Base-by-base conservation (phyloP, 2,888 invertebrate species). In the Aporophyla lueneburgensis region DNA sequence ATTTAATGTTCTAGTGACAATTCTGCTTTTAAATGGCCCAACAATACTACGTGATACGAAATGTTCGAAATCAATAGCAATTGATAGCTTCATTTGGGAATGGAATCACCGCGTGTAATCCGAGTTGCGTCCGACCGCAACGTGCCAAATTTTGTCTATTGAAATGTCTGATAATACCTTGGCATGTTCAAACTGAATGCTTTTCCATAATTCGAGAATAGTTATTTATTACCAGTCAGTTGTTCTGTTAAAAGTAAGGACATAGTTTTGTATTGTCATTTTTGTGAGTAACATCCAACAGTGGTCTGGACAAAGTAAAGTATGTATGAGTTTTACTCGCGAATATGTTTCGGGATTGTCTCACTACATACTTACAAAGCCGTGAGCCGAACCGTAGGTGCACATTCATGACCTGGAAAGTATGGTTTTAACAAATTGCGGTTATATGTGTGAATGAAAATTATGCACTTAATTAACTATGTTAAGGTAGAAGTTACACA, bases 21-120 rank as follows among this genome's bases (percentile, higher is more conserved):
- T 68, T 46, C 33, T 27, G 71, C 21, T 54, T 72, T 71, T 71
- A 71, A 71, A 76, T 62, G 56, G 56, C 65, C 33, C 66, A 74
- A 74, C 67, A 79, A 66, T 80, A 53, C 54, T 54, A 40, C 33
- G 58, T 69, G 67, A 72, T 74, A 75, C 51, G 19, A 62, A 78
- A 79, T 67, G 63, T 76, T 72, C 59, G 67, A 61, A 84, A 83
- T 78, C 70, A 81, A 81, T 80, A 76, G 80, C 86, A 81, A 80
- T 87, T 78, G 88, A 87, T 87, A 83, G 81, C 81, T 87, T 83
- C 76, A 87, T 89, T 84, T 78, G 49, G 51, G 76, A 70, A 67
- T 66, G 72, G 71, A 82, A 83, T 85, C 79, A 84, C 81, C 81
- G 77, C 78, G 86, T 78, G 79, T 76, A 83, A 84, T 79, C 78